phyloP scores from a whole-genome alignment of 2,888 invertebrate genomes.

The Drosophila pegasa region DNA sequence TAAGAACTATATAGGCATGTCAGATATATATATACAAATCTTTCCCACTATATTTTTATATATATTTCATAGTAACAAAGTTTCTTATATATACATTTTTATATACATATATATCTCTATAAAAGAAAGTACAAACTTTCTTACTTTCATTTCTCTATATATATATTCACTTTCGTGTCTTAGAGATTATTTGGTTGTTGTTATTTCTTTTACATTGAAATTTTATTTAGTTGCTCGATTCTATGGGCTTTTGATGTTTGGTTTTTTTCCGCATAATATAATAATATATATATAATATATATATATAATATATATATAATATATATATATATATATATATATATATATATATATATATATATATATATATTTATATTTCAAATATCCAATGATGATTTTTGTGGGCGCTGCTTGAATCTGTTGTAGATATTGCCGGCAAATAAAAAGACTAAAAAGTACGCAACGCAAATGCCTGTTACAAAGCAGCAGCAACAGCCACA shows the following conservation, averaged over 20 bases:
- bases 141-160: not conserved
- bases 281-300: not conserved
- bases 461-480: constrained; percentile 55
- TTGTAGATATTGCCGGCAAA: constrained; percentile 80
- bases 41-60: too few species aligned
- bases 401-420: constrained; percentile 46
- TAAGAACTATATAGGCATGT: too few species aligned
- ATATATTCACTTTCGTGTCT: not conserved
- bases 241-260: constrained; percentile 8
- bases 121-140: not conserved
- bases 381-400: constrained; percentile 38
- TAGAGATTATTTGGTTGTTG: not conserved
- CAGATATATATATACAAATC: too few species aligned
- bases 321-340: not conserved
- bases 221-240: constrained; percentile 10
- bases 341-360: not conserved
- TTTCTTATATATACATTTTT: not conserved
- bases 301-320: not conserved
- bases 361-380: not conserved
- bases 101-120: not conserved
- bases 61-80: too few species aligned
- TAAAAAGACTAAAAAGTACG: constrained; percentile 81
- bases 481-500: constrained; percentile 42
- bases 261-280: not conserved
- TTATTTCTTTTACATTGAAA: not conserved